Evolutionary conservation across 2,797 vertebrate species (phyloP), one percentile per base, ranked within the genome.

Genomic region (Eremophila alpestris): DNA sequence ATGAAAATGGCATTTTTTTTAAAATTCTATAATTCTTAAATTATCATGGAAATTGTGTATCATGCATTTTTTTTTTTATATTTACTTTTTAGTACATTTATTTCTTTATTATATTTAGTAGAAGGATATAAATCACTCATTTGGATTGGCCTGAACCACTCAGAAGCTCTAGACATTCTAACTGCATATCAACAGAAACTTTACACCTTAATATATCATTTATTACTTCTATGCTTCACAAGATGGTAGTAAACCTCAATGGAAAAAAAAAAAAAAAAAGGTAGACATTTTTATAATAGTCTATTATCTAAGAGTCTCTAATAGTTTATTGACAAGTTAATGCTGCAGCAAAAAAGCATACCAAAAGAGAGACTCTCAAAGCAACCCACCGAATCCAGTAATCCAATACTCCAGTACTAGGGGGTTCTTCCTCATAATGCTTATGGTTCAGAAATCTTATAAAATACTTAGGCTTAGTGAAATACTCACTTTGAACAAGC

Each of bases 261-360:
- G 8, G 2, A 13, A 51, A 20, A 71, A n/a, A 32, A 16, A 34
- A 22, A 46, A 36, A 34, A 34, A 24, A 43, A 32, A 1, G 0
- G 3, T 17, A 45, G 21, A 34, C 1, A 60, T 74, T 80, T 58
- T 65, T 9, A 32, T 19, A 18, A 34, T 20, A 82, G 3, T 36
- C 3, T 48, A 10, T 55, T 77, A 54, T 48, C 6, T 62, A 22
- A 41, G 30, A 55, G 16, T 22, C 21, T 69, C 13, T 46, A 26
- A 9, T 22, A 27, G 3, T 59, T 73, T 36, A 26, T 58, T 54
- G 11, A 55, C 27, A 89, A 73, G 3, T 14, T 83, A 62, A 79
- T 45, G 16, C 36, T 80, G 7, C 26, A 71, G 7, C 4, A 85
- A 68, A 69, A 82, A 71, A 54, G 1, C 2, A 49, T 60, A 38